Evolutionary conservation across 2,888 invertebrate genomes (phyloP).

Genomic region (Salticus scenicus): DNA sequence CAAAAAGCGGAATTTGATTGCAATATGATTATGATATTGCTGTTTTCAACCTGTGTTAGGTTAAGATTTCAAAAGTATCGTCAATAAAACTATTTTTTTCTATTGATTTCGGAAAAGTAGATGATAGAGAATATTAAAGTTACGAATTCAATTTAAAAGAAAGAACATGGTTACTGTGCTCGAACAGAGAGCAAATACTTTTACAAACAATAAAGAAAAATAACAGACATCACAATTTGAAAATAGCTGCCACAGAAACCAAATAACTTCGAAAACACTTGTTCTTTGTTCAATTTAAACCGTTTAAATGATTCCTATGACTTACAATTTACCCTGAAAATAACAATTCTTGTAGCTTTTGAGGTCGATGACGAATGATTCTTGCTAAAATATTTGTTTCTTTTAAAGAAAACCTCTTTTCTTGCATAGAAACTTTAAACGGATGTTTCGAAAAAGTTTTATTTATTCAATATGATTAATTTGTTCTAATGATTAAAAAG

Average conservation of each 20-base stretch:
- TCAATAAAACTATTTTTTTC: no score
- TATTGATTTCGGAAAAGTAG: no score
- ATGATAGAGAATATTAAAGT: no score
- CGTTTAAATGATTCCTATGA: slow-evolving; percentile 15
- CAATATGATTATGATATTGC: no score
- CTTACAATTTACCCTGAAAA: slow-evolving; percentile 36
- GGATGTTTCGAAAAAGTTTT: no score
- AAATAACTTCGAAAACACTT: background rate
- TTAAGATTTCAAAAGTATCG: no score
- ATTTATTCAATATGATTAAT: no score
- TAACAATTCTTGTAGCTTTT: slow-evolving; percentile 32
- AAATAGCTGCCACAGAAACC: background rate
- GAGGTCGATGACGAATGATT: slow-evolving; percentile 55
- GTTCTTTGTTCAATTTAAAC: slow-evolving; percentile 3
- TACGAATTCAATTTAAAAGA: background rate
- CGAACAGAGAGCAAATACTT: background rate
- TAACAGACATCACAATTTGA: background rate
- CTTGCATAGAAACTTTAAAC: background rate
- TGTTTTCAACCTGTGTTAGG: no score
- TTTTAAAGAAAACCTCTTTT: slow-evolving; percentile 30
- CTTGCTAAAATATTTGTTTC: slow-evolving; percentile 43
- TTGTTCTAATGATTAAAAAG: no score
- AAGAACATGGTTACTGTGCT: background rate
- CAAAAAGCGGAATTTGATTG: no score
- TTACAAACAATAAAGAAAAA: background rate